Conservation (phyloP, 2,797 vertebrate genomes). For the Mormyrus hasselquistii region DNA sequence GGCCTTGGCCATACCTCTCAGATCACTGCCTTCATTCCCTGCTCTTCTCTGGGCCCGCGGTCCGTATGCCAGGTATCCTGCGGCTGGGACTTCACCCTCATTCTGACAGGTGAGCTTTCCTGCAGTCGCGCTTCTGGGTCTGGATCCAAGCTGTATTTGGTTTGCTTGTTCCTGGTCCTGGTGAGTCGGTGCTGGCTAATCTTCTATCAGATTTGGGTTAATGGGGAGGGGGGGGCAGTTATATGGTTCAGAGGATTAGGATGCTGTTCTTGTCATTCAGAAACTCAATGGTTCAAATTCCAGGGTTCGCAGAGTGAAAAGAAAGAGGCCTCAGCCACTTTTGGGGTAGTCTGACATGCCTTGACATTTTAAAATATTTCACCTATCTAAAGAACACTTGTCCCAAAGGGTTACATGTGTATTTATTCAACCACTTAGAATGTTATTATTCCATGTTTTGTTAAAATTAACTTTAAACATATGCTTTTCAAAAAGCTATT, state of each 20-base stretch:
- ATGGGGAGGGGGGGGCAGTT: background rate
- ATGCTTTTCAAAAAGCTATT: too few relatives aligned
- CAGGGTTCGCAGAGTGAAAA: background rate
- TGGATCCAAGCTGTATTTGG: background rate
- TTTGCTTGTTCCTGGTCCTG: background rate
- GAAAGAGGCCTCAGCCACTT: too few relatives aligned
- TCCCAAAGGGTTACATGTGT: too few relatives aligned
- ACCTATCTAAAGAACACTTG: too few relatives aligned
- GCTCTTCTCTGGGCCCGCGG: constrained; percentile 50
- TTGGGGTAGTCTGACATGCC: too few relatives aligned
- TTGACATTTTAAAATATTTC: too few relatives aligned
- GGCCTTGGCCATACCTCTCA: constrained; percentile 72
- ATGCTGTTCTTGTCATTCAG: background rate
- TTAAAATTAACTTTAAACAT: too few relatives aligned
- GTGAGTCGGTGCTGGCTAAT: background rate
- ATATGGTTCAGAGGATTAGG: background rate
- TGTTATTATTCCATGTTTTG: too few relatives aligned
- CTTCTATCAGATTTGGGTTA: background rate
- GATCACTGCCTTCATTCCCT: constrained; percentile 61
- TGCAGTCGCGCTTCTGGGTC: background rate
- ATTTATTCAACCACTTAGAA: too few relatives aligned
- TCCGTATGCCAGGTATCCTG: constrained; percentile 71
- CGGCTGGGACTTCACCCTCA: constrained; percentile 89
- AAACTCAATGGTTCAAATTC: background rate
- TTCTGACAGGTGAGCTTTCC: constrained; percentile 68